Evolutionary conservation across 2,888 invertebrate genomes (phyloP).

Genomic region (Lathronympha strigana): DNA sequence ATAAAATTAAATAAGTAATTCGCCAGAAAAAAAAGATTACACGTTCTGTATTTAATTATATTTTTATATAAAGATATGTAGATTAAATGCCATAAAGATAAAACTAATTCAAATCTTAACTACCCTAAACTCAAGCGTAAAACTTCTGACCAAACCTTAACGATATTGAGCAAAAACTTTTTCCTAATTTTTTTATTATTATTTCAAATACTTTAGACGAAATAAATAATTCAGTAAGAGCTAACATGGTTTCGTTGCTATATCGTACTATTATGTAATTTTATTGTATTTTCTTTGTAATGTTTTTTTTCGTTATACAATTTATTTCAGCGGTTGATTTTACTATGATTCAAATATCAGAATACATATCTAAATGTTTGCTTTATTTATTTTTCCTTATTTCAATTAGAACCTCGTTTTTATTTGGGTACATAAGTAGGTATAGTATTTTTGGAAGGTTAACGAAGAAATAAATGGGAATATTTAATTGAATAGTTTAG

Average conservation of each 20-base stretch:
- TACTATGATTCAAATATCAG: neutral
- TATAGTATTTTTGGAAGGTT: neutral
- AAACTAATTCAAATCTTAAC: slow-evolving; percentile 12
- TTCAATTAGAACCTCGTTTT: slow-evolving; percentile 3
- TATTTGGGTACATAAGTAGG: slow-evolving; percentile 11
- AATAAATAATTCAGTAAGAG: slow-evolving; percentile 26
- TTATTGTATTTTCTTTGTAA: slow-evolving; percentile 33
- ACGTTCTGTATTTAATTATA: too few species aligned
- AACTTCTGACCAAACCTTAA: slow-evolving; percentile 20
- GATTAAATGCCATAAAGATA: neutral
- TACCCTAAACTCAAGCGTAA: slow-evolving; percentile 15
- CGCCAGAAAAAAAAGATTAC: too few species aligned
- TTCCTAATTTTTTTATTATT: slow-evolving; percentile 7
- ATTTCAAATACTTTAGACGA: slow-evolving; percentile 10
- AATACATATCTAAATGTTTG: too few species aligned
- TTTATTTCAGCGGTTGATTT: neutral
- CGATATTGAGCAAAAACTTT: slow-evolving; percentile 37
- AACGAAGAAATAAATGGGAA: neutral
- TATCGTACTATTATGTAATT: slow-evolving; percentile 29
- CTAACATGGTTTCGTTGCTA: slow-evolving; percentile 29
- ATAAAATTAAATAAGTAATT: neutral
- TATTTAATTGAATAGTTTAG: neutral
- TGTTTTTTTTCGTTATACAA: slow-evolving; percentile 5
- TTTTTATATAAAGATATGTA: slow-evolving; percentile 5
- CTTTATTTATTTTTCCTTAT: neutral